Evolutionary conservation across 1,140 invertebrate species (phyloP), one percentile per base, ranked within the genome.

Genomic region (Cepaea nemoralis): DNA sequence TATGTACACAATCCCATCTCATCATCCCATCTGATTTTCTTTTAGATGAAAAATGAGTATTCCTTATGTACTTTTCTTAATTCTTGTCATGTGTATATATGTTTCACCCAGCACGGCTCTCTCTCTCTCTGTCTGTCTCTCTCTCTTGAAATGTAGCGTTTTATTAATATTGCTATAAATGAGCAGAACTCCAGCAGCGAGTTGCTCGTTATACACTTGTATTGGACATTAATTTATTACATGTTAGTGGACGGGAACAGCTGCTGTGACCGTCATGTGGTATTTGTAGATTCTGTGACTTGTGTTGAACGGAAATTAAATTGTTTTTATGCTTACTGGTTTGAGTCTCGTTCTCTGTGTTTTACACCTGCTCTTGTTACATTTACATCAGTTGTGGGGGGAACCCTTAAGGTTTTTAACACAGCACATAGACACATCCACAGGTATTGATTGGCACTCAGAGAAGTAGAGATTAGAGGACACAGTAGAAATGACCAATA

Each of bases 221-320:
- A 63, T 63, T 27, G 27, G 22, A 6, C 1, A 31, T 63, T 31
- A 63, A 31, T 63, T 63, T 31, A 31, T 63, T 63, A 16, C 59
- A 31, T 63, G 59, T 63, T 63, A 63, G 59, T 63, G 59, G n/a
- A 63, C 59, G 59, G 59, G n/a, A 63, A 63, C 16, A 27, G 27
- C 59, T 63, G 59, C 59, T 63, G 59, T 63, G 33, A 63, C 27
- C 59, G n/a, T 63, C 27, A 63, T 63, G 33, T 63, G 2, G 19
- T 63, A 63, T 63, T 63, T 63, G 59, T 63, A 63, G 59, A 31
- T 63, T 16, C 59, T 31, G 59, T 63, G 59, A 63, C 59, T 63
- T 27, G 59, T 31, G 59, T 63, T 63, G 59, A 63, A 63, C 59
- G n/a, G 33, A n/a, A 31, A 63, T 31, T 63, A 63, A 63, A 63